Evolutionary conservation across 2,797 vertebrate species (phyloP).

Genomic region (Poeciliopsis paucimaculata): DNA sequence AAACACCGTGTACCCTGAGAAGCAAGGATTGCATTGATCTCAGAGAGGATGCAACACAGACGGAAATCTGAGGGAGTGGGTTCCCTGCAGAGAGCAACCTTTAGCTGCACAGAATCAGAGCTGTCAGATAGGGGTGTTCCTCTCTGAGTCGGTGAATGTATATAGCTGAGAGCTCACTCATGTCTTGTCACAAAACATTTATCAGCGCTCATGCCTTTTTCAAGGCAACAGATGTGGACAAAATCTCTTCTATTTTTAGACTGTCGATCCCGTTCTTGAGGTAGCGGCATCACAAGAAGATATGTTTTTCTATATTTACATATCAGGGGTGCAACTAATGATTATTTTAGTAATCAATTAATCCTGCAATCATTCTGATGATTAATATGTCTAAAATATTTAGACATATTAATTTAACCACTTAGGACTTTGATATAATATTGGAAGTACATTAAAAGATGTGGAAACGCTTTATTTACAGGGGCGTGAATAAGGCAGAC

Average conservation of each 20-base stretch:
- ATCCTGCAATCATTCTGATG: no score
- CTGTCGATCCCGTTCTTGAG: neutral
- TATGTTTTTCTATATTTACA: neutral
- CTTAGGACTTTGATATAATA: no score
- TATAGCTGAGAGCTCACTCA: conserved; percentile 12
- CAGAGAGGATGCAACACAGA: conserved; percentile 53
- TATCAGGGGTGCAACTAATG: no score
- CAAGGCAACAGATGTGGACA: neutral
- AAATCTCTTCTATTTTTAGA: neutral
- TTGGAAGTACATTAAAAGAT: no score
- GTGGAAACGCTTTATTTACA: no score
- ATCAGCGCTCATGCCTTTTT: neutral
- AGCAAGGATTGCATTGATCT: conserved; percentile 72
- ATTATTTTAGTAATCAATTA: no score
- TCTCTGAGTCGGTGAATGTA: conserved; percentile 20
- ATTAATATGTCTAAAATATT: no score
- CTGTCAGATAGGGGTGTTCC: conserved; percentile 14
- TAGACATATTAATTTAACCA: no score
- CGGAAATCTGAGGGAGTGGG: conserved; percentile 54
- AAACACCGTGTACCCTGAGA: conserved; percentile 73
- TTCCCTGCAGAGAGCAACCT: conserved; percentile 63
- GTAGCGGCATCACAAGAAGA: neutral
- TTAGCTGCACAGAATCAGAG: conserved; percentile 52
- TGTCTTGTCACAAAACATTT: conserved; percentile 18
- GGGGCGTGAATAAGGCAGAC: no score